Evolutionary conservation across 2,888 invertebrate species (phyloP), one percentile per base, ranked within the genome.

Genomic region (Ennomos erosarius): DNA sequence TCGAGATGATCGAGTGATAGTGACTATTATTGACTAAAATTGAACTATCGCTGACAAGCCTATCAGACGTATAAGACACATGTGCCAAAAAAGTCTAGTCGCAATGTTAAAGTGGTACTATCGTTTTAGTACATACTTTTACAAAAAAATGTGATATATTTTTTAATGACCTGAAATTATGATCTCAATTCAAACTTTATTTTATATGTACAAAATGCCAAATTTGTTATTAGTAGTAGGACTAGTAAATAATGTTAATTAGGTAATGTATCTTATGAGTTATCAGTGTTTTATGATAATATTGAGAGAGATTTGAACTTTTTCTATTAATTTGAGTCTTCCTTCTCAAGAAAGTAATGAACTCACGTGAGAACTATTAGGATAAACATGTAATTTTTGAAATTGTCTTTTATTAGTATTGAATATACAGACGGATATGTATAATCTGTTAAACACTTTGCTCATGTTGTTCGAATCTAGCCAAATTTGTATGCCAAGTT

Each of bases 11-110:
- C 1, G 3, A 16, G 16, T 44, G 10, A 10, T 45, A 1, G 34
- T 12, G 45, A 34, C 0, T 9, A 9, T 36, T 43, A 39, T 34
- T 11, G 35, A 48, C 13, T 9, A 2, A 8, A 37, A 36, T 10
- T 0, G 16, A 11, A 36, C 16, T 35, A 36, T 47, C 16, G 40
- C 34, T 12, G 16, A 37, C 26, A 26, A n/a, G 26, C 6, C 26
- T 26, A 6, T 26, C 26, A 26, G 5, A 26, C 26, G 5, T 26
- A 26, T 6, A n/a, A 10, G 6, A 10, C 12, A 37, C 42, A 38
- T 43, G 55, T 55, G 55, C 59, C 59, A 52, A 59, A 55, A n/a
- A 36, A 10, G 26, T 55, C 55, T 59, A 51, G 51, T 51, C 48
- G 47, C 43, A 45, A 55, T 55, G 44, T 45, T 38, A 39, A 47